These are phyloP conservation scores for Asteroscopus sphinx DNA, from an alignment of 2,888 invertebrate genomes.

Conservation along the genomic window DNA sequence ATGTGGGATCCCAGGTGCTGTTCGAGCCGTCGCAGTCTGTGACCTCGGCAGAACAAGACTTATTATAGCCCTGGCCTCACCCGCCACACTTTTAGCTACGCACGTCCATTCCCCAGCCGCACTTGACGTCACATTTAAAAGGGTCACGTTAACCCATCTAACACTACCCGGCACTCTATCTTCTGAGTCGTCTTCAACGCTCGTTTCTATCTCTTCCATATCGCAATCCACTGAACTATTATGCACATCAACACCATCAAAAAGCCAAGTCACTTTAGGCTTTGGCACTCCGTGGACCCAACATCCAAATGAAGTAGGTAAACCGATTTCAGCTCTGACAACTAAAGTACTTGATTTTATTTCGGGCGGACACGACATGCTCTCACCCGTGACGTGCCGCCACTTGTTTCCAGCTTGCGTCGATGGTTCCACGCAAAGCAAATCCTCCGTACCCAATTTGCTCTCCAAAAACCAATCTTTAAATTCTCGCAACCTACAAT, in stretches of 20 bases:
- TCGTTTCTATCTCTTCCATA: constrained; percentile 84
- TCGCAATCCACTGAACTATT: constrained; percentile 85
- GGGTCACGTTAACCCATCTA: constrained; percentile 94
- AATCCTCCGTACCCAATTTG: constrained; percentile 93
- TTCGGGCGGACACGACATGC: constrained; percentile 95
- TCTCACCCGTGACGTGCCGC: constrained; percentile 93
- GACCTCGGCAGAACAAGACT: constrained; percentile 85
- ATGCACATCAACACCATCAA: constrained; percentile 91
- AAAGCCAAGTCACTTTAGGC: constrained; percentile 95
- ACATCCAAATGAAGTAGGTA: constrained; percentile 95
- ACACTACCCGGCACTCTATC: constrained; percentile 86
- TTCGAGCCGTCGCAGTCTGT: constrained; percentile 94
- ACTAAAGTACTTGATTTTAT: constrained; percentile 91
- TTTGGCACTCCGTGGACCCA: constrained; percentile 95
- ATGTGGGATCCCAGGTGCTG: constrained; percentile 93
- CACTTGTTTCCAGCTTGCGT: constrained; percentile 92
- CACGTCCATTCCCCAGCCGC: constrained; percentile 97
- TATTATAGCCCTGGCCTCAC: constrained; percentile 91
- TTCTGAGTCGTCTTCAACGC: constrained; percentile 81
- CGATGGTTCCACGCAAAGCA: constrained; percentile 93
- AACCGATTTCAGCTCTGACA: constrained; percentile 94
- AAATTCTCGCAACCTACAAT: constrained; percentile 95
- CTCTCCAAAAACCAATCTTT: constrained; percentile 95
- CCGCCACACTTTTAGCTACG: constrained; percentile 92
- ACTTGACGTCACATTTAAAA: constrained; percentile 94